Evolutionary conservation across 1,140 invertebrate species (phyloP), one percentile per base, ranked within the genome.

Genomic region (Colletes gigas): DNA sequence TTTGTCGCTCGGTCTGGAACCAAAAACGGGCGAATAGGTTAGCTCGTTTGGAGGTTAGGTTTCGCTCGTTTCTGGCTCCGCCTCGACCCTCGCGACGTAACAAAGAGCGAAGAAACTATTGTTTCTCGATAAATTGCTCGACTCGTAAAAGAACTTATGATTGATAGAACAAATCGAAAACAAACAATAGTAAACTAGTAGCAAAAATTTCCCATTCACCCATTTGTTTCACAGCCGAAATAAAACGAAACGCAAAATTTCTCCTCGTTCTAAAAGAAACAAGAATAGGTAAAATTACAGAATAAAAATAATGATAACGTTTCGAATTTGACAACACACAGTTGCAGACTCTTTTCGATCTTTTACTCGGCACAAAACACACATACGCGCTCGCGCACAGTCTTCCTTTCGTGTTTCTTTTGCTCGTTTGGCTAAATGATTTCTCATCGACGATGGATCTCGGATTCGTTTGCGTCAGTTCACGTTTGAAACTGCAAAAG

Each of bases 401-500:
- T 44, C 12, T 63, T 54, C 41, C 60, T 54, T 47, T 17, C 15
- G 39, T 55, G 52, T 54, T 12, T 60, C 5, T 7, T 3, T 41
- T 6, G 19, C 21, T 59, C 44, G 9, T 19, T n/a, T 60, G 44
- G 44, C 57, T 39, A 57, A 30, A 30, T 57, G 41, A 76, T n/a
- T 30, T 12, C 8, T 47, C 3, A 17, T n/a, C 19, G 57, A 17
- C 30, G n/a, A 30, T 57, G 14, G 39, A 52, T 67, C 57, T 10
- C n/a, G 17, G 17, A 10, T 7, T 19, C 8, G n/a, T 21, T 57
- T 12, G 10, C n/a, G 4, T 39, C 19, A n/a, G 5, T 50, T 47
- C 59, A 19, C 21, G 21, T 62, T 54, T 41, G 21, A 62, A 78
- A 78, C 57, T 82, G 55, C 57, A 72, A 83, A 79, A 85, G 52